phyloP scores from a whole-genome alignment of 2,888 invertebrate species.

The Colostygia pectinataria region DNA sequence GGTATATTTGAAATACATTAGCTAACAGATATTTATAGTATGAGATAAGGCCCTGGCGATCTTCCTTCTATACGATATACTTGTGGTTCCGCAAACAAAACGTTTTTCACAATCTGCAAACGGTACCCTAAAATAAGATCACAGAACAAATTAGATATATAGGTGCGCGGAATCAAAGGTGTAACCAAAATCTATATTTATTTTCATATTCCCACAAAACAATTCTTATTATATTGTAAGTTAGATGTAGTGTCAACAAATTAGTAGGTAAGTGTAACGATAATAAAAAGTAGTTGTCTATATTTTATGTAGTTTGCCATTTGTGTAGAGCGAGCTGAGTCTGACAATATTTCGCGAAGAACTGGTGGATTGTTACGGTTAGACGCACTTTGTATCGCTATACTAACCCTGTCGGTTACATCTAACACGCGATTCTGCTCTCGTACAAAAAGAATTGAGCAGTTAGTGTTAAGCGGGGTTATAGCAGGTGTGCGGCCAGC shows the following conservation, averaged over 20 bases:
- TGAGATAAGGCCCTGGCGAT: neutral
- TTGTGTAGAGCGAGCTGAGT: constrained; percentile 35
- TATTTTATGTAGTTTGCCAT: constrained; percentile 76
- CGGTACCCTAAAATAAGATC: too few relatives aligned
- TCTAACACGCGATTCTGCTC: too few relatives aligned
- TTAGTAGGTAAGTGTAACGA: constrained; percentile 40
- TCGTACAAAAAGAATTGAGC: too few relatives aligned
- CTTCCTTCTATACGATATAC: neutral
- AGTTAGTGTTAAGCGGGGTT: too few relatives aligned
- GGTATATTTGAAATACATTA: too few relatives aligned
- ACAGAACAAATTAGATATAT: neutral
- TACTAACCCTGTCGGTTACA: too few relatives aligned
- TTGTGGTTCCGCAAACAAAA: constrained; percentile 6
- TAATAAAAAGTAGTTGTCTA: constrained; percentile 55
- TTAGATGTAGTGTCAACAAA: constrained; percentile 52
- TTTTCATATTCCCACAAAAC: constrained; percentile 60
- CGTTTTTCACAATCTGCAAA: neutral
- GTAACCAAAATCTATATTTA: constrained; percentile 49
- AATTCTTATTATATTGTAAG: constrained; percentile 31
- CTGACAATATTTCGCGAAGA: constrained; percentile 36
- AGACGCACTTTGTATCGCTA: constrained; percentile 36
- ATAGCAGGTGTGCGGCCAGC: neutral
- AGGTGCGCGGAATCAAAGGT: constrained; percentile 24
- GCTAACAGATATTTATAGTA: too few relatives aligned
- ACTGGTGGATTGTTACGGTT: constrained; percentile 33